Conservation (phyloP, 2,888 invertebrate genomes). For the Falcaria lacertinaria region DNA sequence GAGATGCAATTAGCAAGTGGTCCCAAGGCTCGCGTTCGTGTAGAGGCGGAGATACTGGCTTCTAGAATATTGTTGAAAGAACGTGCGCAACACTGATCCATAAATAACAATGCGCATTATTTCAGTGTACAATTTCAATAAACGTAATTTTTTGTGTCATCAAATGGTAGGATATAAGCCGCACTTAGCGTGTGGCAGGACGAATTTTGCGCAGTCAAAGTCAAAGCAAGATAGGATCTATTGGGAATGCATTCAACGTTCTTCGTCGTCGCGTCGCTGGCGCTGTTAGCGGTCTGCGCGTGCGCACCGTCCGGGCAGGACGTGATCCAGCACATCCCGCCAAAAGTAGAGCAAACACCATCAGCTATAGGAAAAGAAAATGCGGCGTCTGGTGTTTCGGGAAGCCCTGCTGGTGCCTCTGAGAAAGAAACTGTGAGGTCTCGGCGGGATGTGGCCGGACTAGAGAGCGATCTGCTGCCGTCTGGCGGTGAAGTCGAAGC, state of each 20-base stretch:
- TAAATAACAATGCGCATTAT: constrained; percentile 53
- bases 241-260: constrained; percentile 66
- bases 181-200: constrained; percentile 7
- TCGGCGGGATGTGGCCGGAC: constrained; percentile 54
- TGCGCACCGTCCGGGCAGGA: constrained; percentile 58
- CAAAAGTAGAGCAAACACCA: constrained; percentile 63
- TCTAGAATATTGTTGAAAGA: constrained; percentile 34
- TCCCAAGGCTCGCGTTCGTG: constrained; percentile 52
- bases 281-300: constrained; percentile 60
- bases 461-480: constrained; percentile 64
- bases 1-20: constrained; percentile 47
- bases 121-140: constrained; percentile 53
- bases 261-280: constrained; percentile 66
- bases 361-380: constrained; percentile 65
- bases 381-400: constrained; percentile 70
- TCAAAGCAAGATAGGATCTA: constrained; percentile 62
- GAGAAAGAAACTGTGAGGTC: constrained; percentile 32
- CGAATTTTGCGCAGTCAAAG: constrained; percentile 33
- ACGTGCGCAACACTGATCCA: constrained; percentile 53
- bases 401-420: constrained; percentile 55
- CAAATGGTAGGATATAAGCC: constrained; percentile 45
- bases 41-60: constrained; percentile 48
- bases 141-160: constrained; percentile 54
- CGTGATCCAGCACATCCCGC: constrained; percentile 67
- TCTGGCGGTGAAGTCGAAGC: constrained; percentile 49